Base-by-base conservation (phyloP, 2,797 vertebrate species). In the Hybognathus amarus region DNA sequence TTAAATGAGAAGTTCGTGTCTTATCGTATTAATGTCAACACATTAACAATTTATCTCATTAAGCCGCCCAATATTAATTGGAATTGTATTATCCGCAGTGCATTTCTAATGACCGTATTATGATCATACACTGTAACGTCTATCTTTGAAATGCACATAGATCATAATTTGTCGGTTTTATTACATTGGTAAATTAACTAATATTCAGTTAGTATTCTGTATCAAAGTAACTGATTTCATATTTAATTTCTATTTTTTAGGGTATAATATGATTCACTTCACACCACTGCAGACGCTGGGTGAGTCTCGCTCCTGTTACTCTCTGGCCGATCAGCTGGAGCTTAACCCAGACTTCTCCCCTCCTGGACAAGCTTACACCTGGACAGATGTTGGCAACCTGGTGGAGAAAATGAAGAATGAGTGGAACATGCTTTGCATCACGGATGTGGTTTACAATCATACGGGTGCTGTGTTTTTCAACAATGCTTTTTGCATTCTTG, bases 251-350 rank as follows among this genome's bases (percentile, higher is more conserved):
- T 15, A 47, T 78, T 69, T 84, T 81, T 8, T 89, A 99, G 98
- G 98, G 47, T 99, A 99, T 95, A 99, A 98, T 92, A 98, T 99
- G 97, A 91, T 99, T 92, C 98, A 99, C 92, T 94, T 99, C 82
- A 99, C 98, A 0, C 98, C 98, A 1, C 87, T 99, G 68, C 98
- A 99, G 94, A 96, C 93, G 47, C 94, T 99, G 33, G 98, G 98
- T 59, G 85, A 92, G 22, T 99, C 98, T 38, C 93, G 98, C 67
- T 99, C 98, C 0, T 98, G 97, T 91, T 99, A 99, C 83, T 99
- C 98, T 6, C 87, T 99, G 91, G 96, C 97, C 17, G 94, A 99
- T 89, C 98, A 99, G 89, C 92, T 99, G 87, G 93, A 92, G 90
- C 90, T 98, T 83, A 99, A 95, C 91, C 97, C 97, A 0, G 97